Base-by-base conservation (phyloP, 1,140 invertebrate species). In the Micrasema minimum region DNA sequence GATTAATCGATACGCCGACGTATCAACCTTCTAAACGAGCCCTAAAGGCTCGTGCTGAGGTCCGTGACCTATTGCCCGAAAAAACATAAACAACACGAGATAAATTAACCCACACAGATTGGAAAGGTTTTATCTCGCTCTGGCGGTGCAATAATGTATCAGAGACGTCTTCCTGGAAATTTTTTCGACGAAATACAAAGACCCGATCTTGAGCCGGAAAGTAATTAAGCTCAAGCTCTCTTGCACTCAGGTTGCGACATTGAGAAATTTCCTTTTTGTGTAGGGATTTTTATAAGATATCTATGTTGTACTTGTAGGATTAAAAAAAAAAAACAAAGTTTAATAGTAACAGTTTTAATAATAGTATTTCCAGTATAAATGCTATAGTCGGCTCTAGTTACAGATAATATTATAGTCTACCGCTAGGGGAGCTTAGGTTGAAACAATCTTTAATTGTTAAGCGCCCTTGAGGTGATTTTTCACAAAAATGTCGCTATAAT, bases 51-150 rank as follows among this genome's bases (percentile, higher is more conserved):
- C 4, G n/a, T 10, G 16, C 46, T 3, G 48, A 68, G 72, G 68
- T 65, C 72, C 69, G 68, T 68, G 69, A 74, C 72, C 72, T 61
- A n/a, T 57, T 67, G 61, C 10, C 65, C 64, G 55, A 72, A 67
- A 72, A 41, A 50, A 16, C 38, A 66, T 66, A 65, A 71, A 66
- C 45, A 66, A 61, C 62, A 38, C 12, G 23, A 66, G 50, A 66
- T 43, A 65, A 71, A 71, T 62, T 71, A 48, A 61, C 57, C 41
- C 26, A 26, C 57, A 16, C 23, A 38, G 57, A 38, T 59, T 38
- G 55, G 55, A 59, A 14, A 59, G 37, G 35, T 38, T 59, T 51
- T 59, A 41, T 38, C 55, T 59, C 55, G 23, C 51, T 59, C 55
- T 22, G 16, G 14, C 55, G 16, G 37, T 59, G 37, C 55, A 41